Percentiles rank a stretch among this genome's conserved stretches.
Conservation (phyloP, 1,140 invertebrate genomes). For the Pemphigus obesinymphae region DNA sequence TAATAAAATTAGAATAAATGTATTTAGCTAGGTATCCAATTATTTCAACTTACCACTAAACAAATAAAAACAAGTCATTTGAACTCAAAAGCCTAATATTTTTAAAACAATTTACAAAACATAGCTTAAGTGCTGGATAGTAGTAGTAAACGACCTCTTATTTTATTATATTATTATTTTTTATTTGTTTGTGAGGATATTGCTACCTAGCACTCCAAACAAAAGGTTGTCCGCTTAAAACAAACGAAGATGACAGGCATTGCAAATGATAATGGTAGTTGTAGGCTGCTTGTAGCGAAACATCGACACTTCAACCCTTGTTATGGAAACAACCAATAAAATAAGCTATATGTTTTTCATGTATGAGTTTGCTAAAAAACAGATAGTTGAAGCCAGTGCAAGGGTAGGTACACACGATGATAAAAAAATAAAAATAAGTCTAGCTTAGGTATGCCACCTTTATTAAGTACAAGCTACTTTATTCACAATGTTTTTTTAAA, state of each 20-base stretch:
- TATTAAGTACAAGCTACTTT: constrained; percentile 41
- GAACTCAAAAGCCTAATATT: constrained; percentile 23
- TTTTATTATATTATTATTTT: neutral
- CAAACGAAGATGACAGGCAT: constrained; percentile 40
- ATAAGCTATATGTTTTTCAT: constrained; percentile 35
- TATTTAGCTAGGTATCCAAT: neutral
- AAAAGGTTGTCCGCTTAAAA: constrained; percentile 38
- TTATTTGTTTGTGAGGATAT: neutral
- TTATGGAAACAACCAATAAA: constrained; percentile 38
- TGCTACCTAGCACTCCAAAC: constrained; percentile 18
- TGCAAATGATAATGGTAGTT: constrained; percentile 40
- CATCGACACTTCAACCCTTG: constrained; percentile 40
- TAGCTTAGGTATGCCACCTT: constrained; percentile 41
- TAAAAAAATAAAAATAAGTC: constrained; percentile 39
- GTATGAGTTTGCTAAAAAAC: constrained; percentile 40
- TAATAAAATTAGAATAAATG: neutral
- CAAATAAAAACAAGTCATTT: neutral
- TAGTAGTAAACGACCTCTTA: constrained; percentile 3
- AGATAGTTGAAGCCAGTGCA: constrained; percentile 41
- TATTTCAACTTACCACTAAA: constrained; percentile 33
- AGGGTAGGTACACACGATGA: constrained; percentile 40
- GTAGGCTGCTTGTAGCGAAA: constrained; percentile 31
- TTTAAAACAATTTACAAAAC: constrained; percentile 5
- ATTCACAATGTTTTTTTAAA: constrained; percentile 37
- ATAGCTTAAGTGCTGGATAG: constrained; percentile 10